Percentiles rank a stretch among this genome's conserved stretches.
These are phyloP conservation scores for Stichopus chloronotus DNA, from an alignment of 35 echinoderm and acorn worm genomes.

Conservation along the genomic window DNA sequence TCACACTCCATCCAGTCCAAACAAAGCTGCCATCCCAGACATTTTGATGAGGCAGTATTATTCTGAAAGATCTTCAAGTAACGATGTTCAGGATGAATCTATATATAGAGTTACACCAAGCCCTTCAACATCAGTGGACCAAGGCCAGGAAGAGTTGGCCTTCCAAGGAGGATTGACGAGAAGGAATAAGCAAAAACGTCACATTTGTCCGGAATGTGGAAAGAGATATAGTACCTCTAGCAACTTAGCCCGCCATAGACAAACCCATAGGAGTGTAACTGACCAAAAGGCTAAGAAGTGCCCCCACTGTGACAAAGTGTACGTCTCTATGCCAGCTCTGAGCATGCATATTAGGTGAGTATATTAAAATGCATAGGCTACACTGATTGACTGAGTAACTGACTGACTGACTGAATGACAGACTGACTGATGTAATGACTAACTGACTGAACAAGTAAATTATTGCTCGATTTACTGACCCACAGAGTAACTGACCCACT, in stretches of 20 bases:
- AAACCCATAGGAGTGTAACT: constrained; percentile 68
- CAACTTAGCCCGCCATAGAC: constrained; percentile 66
- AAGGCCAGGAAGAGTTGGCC: background rate
- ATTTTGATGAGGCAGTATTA: constrained; percentile 17
- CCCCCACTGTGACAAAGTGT: constrained; percentile 74
- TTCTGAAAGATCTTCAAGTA: background rate
- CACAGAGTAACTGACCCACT: no score
- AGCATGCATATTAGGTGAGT: constrained; percentile 75
- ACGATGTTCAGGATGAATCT: background rate
- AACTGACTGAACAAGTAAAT: background rate
- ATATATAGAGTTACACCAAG: background rate
- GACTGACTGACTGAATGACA: background rate
- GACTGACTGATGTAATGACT: background rate
- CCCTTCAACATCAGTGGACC: background rate
- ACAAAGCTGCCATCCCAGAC: constrained; percentile 29
- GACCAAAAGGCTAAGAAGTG: constrained; percentile 77
- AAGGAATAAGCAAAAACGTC: constrained; percentile 5
- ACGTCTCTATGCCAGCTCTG: constrained; percentile 72
- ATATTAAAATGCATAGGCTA: background rate
- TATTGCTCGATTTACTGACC: background rate
- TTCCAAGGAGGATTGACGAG: background rate
- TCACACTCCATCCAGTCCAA: constrained; percentile 38
- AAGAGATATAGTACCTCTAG: constrained; percentile 71
- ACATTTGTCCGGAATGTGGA: constrained; percentile 70
- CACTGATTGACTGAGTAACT: background rate